Evolutionary conservation across 2,888 invertebrate species (phyloP).

Genomic region (Pedicia rivosa): DNA sequence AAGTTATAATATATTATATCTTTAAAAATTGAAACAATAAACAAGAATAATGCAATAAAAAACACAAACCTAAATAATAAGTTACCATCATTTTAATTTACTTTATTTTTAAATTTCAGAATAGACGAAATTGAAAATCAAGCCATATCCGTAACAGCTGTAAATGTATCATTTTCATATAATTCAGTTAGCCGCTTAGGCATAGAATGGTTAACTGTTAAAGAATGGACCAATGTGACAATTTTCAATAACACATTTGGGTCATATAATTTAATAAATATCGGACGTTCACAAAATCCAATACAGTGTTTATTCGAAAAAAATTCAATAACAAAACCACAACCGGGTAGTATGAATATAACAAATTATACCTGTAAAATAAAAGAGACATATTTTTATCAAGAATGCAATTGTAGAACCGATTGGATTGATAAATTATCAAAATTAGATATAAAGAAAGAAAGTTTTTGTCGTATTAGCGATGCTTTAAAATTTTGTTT

Average conservation of each 20-base stretch:
- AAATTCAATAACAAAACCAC: conserved; percentile 22
- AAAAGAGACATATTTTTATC: conserved; percentile 20
- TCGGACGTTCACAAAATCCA: conserved; percentile 16
- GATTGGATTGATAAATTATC: conserved; percentile 21
- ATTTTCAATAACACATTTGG: conserved; percentile 23
- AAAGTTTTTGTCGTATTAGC: conserved; percentile 23
- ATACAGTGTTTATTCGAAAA: conserved; percentile 23
- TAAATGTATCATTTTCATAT: conserved; percentile 19
- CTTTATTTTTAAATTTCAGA: conserved; percentile 15
- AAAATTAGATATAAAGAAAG: conserved; percentile 19
- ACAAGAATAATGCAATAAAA: background rate
- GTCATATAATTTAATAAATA: conserved; percentile 18
- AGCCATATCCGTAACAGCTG: conserved; percentile 23
- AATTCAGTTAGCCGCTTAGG: conserved; percentile 22
- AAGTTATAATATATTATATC: too few species aligned
- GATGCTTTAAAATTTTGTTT: conserved; percentile 20
- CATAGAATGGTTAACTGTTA: conserved; percentile 23
- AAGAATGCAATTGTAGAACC: conserved; percentile 22
- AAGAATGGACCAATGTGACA: conserved; percentile 20
- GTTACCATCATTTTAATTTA: too few species aligned
- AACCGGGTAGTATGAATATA: conserved; percentile 23
- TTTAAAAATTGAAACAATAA: too few species aligned
- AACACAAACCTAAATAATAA: too few species aligned
- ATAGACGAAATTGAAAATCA: conserved; percentile 22
- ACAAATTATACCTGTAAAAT: conserved; percentile 21